Base-by-base conservation (phyloP, 2,888 invertebrate species). In the Dryomyza anilis region DNA sequence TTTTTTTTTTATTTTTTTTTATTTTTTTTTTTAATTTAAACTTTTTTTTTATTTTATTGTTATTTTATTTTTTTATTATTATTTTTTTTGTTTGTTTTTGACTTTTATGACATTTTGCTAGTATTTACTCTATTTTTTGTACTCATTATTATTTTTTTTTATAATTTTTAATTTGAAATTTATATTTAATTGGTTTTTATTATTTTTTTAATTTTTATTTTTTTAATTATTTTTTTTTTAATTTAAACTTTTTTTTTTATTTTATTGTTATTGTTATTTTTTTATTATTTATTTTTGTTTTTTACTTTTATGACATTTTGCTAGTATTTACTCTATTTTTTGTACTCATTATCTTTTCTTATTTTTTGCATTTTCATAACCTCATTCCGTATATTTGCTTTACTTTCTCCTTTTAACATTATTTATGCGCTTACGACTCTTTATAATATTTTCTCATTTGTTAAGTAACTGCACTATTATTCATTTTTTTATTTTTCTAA, bases 191-290 rank as follows among this genome's bases (percentile, higher is more conserved):
- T n/a, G n/a, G n/a, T n/a, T 64, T 67, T 52, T 68, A 23, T 66
- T 55, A 27, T 53, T 64, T 45, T 29, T 45, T 4, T 21, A 3
- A 45, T 45, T 23, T 25, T 23, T 30, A 21, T 65, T 60, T 45
- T 36, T 59, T 33, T 56, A 16, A 16, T 60, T 66, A 48, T 64
- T 46, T 68, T 53, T 58, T n/a, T n/a, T n/a, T n/a, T n/a, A n/a
- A n/a, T n/a, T n/a, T n/a, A n/a, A n/a, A n/a, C n/a, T n/a, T n/a
- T 57, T 50, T 36, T 60, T 53, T 59, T 30, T 56, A 30, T 65
- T 52, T 64, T 55, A 43, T 33, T 43, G 25, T 33, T 12, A 33
- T 8, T 33, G n/a, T n/a, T n/a, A n/a, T n/a, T n/a, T n/a, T n/a
- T n/a, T n/a, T n/a, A n/a, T n/a, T n/a, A n/a, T n/a, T n/a, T n/a